Conservation (phyloP, 2,797 vertebrate genomes). For the Notamacropus eugenii region DNA sequence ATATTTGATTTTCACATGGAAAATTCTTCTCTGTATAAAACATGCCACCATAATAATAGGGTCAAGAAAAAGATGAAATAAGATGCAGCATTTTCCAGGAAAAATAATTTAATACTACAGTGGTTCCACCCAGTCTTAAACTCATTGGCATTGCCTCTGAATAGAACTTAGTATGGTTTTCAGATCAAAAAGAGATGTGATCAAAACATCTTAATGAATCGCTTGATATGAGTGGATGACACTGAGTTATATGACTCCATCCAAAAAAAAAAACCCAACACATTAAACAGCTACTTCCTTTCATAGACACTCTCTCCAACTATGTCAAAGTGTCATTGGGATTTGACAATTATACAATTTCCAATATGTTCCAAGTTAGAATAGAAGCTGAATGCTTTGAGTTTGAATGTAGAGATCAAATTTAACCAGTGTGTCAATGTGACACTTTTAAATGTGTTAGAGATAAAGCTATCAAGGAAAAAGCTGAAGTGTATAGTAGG, state of each 20-base stretch:
- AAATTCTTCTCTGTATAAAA: background rate
- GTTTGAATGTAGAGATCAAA: background rate
- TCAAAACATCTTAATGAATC: background rate
- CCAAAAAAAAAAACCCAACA: background rate
- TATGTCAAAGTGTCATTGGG: background rate
- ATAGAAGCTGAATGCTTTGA: background rate
- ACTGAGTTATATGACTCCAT: background rate
- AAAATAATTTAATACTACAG: background rate
- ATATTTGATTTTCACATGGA: background rate
- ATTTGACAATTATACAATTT: background rate
- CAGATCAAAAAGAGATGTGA: background rate
- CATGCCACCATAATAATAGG: background rate
- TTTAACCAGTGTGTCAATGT: background rate
- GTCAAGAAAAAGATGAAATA: background rate
- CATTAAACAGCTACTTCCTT: background rate
- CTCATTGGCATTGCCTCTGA: background rate
- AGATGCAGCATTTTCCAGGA: background rate
- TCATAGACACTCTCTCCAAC: background rate
- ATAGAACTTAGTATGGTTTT: background rate
- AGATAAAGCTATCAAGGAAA: background rate
- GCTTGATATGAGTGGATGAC: background rate
- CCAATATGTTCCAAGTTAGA: background rate
- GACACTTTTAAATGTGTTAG: background rate
- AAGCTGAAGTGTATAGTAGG: background rate
- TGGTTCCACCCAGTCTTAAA: background rate